Evolutionary conservation across 2,113 vertebrate genomes (phyloP).

Genomic region (Myxocyprinus asiaticus): DNA sequence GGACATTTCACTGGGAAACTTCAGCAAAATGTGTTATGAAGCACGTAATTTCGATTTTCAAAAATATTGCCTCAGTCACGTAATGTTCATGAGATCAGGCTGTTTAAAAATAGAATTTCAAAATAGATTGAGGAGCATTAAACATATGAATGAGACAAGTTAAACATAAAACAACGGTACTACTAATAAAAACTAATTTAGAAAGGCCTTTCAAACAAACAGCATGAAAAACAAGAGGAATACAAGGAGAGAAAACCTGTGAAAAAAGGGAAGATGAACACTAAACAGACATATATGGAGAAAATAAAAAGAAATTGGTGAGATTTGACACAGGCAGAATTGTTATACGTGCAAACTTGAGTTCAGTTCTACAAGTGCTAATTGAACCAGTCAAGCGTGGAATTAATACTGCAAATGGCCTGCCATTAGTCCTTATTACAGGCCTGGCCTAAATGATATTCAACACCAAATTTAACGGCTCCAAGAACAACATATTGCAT

Average conservation of each 20-base stretch:
- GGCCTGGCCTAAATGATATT: conserved; percentile 30
- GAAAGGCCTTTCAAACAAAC: background rate
- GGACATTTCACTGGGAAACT: too few species aligned
- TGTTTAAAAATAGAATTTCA: too few species aligned
- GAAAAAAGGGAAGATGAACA: background rate
- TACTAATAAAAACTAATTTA: too few species aligned
- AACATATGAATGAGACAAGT: too few species aligned
- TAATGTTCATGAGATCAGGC: too few species aligned
- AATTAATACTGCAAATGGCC: conserved; percentile 63
- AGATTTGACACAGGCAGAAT: background rate
- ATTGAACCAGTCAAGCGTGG: conserved; percentile 64
- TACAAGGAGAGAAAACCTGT: background rate
- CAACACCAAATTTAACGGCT: background rate
- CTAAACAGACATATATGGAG: background rate
- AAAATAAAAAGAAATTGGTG: background rate
- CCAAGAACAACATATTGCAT: too few species aligned
- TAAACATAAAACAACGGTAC: too few species aligned
- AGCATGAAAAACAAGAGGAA: background rate
- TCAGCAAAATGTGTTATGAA: too few species aligned
- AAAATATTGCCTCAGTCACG: too few species aligned
- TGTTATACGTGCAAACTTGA: background rate
- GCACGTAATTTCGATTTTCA: too few species aligned
- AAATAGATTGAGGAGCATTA: too few species aligned
- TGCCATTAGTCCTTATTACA: conserved; percentile 53
- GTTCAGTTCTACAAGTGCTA: conserved; percentile 55